phyloP scores from a whole-genome alignment of 1,140 invertebrate genomes.

The Luehdorfia chinensis region DNA sequence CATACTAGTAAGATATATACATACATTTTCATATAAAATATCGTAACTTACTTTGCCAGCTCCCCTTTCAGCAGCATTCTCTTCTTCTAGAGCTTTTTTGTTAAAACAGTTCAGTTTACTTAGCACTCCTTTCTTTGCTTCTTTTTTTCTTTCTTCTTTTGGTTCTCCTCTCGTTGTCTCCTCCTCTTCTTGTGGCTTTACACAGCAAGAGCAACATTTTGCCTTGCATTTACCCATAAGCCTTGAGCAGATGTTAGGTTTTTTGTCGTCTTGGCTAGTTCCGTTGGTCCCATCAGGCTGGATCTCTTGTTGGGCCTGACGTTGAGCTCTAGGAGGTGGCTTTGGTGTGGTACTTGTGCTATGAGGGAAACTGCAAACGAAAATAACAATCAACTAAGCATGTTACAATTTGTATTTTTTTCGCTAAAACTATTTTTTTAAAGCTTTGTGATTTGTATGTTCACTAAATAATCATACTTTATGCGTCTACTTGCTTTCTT shows the following conservation, averaged over 20 bases:
- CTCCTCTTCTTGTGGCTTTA: slow-evolving; percentile 37
- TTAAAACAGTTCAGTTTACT: slow-evolving; percentile 57
- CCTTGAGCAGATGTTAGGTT: slow-evolving; percentile 54
- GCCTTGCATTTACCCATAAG: slow-evolving; percentile 58
- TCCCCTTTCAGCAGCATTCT: slow-evolving; percentile 41
- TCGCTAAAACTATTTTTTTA: no score
- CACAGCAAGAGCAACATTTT: slow-evolving; percentile 58
- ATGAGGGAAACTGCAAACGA: slow-evolving; percentile 58
- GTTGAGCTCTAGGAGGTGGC: slow-evolving; percentile 47
- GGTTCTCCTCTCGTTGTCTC: slow-evolving; percentile 21
- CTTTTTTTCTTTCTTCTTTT: slow-evolving; percentile 15
- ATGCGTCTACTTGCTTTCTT: no score
- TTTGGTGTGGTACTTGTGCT: slow-evolving; percentile 65
- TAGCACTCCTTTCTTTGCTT: slow-evolving; percentile 39
- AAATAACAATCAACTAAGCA: not conserved
- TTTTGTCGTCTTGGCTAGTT: slow-evolving; percentile 20
- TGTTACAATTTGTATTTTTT: slow-evolving; percentile 5
- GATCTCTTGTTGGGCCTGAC: slow-evolving; percentile 39
- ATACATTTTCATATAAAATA: no score
- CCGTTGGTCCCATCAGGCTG: slow-evolving; percentile 19
- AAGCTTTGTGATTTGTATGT: no score
- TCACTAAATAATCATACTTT: no score
- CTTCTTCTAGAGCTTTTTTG: slow-evolving; percentile 48
- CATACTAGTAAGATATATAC: no score
- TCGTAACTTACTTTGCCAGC: slow-evolving; percentile 52